phyloP scores from a whole-genome alignment of 2,113 vertebrate species.

The Nycticebus coucang region DNA sequence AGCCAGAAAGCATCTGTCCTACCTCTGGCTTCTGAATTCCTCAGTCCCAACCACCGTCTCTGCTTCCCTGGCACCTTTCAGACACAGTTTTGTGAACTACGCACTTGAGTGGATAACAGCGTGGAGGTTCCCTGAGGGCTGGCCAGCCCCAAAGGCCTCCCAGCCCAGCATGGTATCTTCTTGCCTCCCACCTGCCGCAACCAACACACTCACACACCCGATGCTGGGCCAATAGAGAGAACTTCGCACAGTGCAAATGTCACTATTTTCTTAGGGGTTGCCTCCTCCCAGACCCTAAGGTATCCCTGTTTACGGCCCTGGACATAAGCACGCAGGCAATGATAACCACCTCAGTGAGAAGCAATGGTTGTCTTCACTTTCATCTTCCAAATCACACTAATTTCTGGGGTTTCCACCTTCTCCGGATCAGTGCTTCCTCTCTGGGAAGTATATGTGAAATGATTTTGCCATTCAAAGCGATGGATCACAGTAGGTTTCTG shows the following conservation, averaged over 20 bases:
- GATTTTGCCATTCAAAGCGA: conserved; percentile 84
- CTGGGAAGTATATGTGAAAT: conserved; percentile 84
- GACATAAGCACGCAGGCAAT: background rate
- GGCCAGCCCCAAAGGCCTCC: rapidly evolving
- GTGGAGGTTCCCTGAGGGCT: background rate
- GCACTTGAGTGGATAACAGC: rapidly evolving
- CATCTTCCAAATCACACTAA: conserved; percentile 73
- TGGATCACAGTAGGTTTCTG: conserved; percentile 82
- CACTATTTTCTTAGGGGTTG: background rate
- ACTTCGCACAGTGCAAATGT: background rate
- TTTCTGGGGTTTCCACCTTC: conserved; percentile 81
- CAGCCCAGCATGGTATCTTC: background rate
- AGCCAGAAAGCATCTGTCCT: background rate
- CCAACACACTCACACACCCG: background rate
- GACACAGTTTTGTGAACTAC: background rate
- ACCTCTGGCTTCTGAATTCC: background rate
- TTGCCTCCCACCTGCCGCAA: background rate
- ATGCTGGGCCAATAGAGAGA: background rate
- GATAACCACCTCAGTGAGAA: background rate
- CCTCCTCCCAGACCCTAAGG: background rate
- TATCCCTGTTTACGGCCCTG: background rate
- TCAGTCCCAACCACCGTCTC: background rate
- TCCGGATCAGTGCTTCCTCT: conserved; percentile 82
- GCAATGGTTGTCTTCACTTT: conserved; percentile 54
- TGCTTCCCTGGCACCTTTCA: background rate